Percentiles rank a stretch among this genome's conserved stretches.
phyloP scores from a whole-genome alignment of 2,797 vertebrate genomes.

The Arrhamphus sclerolepis region DNA sequence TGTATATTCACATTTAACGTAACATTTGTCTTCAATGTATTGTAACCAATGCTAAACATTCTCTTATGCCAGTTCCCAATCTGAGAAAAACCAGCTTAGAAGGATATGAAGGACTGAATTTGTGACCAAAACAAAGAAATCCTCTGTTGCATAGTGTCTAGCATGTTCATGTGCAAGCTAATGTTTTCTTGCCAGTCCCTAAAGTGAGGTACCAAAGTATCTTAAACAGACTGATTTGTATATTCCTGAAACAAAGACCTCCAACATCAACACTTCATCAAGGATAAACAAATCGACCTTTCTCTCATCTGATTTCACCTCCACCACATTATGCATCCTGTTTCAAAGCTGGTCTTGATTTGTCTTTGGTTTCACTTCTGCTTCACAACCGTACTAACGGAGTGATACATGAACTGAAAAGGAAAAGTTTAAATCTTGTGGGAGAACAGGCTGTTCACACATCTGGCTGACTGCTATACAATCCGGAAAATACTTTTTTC shows the following conservation, averaged over 20 bases:
- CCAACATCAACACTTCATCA: constrained; percentile 76
- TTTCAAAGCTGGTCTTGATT: constrained; percentile 75
- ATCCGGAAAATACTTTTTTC: constrained; percentile 40
- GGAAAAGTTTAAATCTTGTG: constrained; percentile 65
- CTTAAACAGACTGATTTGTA: constrained; percentile 79
- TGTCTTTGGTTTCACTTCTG: constrained; percentile 68
- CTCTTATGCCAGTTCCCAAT: constrained; percentile 23
- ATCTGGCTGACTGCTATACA: constrained; percentile 66
- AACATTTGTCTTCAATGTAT: constrained; percentile 61
- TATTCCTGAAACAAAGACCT: constrained; percentile 78
- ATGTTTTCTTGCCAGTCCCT: constrained; percentile 53
- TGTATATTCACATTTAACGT: constrained; percentile 58
- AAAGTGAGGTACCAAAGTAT: constrained; percentile 63
- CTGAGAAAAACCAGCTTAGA: constrained; percentile 39
- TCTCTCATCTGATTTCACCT: constrained; percentile 73
- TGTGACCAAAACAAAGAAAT: constrained; percentile 52
- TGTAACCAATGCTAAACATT: constrained; percentile 60
- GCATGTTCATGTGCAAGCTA: constrained; percentile 50
- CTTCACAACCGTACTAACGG: constrained; percentile 54
- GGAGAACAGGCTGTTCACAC: constrained; percentile 71
- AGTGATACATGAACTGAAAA: constrained; percentile 60
- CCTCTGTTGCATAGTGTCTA: constrained; percentile 47
- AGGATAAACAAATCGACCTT: constrained; percentile 70
- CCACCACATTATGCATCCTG: constrained; percentile 58
- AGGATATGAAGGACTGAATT: constrained; percentile 35